phyloP scores from a whole-genome alignment of 1,140 invertebrate species.

The Brachionus paranguensis region DNA sequence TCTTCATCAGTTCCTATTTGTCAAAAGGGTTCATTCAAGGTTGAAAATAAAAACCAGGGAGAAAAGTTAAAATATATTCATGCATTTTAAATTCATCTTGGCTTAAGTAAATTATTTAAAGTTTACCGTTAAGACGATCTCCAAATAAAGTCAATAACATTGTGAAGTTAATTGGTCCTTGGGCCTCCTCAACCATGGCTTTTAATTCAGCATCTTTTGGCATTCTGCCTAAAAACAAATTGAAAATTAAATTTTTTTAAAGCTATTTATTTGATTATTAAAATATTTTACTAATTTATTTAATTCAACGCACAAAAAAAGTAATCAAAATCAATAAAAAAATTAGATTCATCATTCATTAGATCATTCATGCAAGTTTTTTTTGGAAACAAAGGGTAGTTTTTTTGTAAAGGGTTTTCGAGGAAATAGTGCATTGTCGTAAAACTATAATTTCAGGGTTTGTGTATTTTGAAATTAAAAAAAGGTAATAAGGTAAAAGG shows the following conservation, averaged over 20 bases:
- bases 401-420: too few relatives aligned
- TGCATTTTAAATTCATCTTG: background rate
- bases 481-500: background rate
- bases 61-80: background rate
- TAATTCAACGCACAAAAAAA: too few relatives aligned
- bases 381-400: too few relatives aligned
- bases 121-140: constrained; percentile 51
- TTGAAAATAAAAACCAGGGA: background rate
- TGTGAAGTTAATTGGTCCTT: constrained; percentile 90
- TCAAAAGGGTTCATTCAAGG: background rate
- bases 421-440: background rate
- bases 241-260: background rate
- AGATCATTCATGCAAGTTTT: too few relatives aligned
- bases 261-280: too few relatives aligned
- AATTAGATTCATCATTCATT: too few relatives aligned
- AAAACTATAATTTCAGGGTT: background rate
- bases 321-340: too few relatives aligned
- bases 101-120: background rate
- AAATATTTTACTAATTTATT: too few relatives aligned
- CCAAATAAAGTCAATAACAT: constrained; percentile 85
- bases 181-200: constrained; percentile 78
- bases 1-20: constrained; percentile 79
- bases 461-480: background rate
- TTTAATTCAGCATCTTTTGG: constrained; percentile 82
- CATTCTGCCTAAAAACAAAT: constrained; percentile 60